Percentiles rank a stretch among this genome's conserved stretches.
phyloP scores from a whole-genome alignment of 2,888 invertebrate genomes.

The Ceratothoa steindachneri region DNA sequence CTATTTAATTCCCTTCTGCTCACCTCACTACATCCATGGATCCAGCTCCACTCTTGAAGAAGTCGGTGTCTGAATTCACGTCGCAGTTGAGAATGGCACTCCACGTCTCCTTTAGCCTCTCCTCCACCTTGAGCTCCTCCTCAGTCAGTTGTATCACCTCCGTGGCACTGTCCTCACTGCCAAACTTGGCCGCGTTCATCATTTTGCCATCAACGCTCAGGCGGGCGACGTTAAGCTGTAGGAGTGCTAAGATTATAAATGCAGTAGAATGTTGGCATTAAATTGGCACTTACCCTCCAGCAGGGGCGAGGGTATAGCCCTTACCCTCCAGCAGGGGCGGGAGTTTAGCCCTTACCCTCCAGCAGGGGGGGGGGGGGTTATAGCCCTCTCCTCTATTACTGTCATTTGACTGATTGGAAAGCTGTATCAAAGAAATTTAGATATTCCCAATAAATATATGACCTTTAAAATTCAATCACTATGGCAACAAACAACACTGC shows the following conservation, averaged over 20 bases:
- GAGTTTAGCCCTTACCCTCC: too few relatives aligned
- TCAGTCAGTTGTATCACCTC: slow-evolving; percentile 64
- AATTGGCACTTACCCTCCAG: background rate
- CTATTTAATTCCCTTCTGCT: too few relatives aligned
- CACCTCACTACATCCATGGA: slow-evolving; percentile 91
- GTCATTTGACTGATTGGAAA: too few relatives aligned
- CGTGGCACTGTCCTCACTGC: slow-evolving; percentile 60
- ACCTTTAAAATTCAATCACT: too few relatives aligned
- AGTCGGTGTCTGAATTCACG: slow-evolving; percentile 75
- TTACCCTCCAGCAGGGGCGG: background rate
- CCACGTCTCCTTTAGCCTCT: slow-evolving; percentile 70
- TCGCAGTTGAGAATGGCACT: slow-evolving; percentile 73
- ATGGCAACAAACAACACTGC: too few relatives aligned
- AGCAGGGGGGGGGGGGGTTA: too few relatives aligned
- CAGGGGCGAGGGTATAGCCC: background rate
- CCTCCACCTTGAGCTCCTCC: slow-evolving; percentile 68
- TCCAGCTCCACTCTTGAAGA: slow-evolving; percentile 91
- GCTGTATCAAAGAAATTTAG: too few relatives aligned
- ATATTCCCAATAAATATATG: too few relatives aligned
- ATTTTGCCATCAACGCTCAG: slow-evolving; percentile 74
- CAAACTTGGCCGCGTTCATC: slow-evolving; percentile 72
- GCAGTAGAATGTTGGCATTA: background rate
- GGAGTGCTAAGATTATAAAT: background rate
- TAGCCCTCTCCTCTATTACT: too few relatives aligned
- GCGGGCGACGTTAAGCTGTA: slow-evolving; percentile 70